Conservation (phyloP, 2,797 vertebrate genomes). For the Acomys russatus region DNA sequence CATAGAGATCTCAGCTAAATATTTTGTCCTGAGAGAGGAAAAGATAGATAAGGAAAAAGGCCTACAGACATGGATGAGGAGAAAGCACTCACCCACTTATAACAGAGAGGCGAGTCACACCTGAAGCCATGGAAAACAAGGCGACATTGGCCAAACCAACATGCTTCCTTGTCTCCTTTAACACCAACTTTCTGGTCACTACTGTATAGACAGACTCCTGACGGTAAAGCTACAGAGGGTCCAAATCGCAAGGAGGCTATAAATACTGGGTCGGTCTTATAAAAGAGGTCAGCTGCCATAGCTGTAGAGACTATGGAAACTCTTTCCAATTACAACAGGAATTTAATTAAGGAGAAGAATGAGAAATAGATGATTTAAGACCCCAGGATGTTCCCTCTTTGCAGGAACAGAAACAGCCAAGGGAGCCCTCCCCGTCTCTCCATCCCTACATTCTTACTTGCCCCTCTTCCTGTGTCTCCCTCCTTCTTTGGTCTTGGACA, state of each 20-base stretch:
- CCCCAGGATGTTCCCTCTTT: conserved; percentile 39
- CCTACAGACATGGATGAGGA: neutral
- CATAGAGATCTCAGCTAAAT: neutral
- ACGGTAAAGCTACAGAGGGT: neutral
- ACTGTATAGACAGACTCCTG: no score
- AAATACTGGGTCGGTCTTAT: neutral
- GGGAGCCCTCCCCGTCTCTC: neutral
- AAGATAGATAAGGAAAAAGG: neutral
- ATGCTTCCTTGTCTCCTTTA: neutral
- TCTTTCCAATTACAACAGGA: conserved; percentile 72
- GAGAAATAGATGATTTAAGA: conserved; percentile 64
- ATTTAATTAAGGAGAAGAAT: conserved; percentile 71
- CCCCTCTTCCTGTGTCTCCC: neutral
- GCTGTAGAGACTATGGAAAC: conserved; percentile 33
- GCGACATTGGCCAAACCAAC: neutral
- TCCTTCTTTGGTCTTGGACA: neutral
- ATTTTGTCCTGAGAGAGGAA: neutral
- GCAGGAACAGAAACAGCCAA: neutral
- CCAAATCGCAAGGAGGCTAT: neutral
- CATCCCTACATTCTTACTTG: neutral
- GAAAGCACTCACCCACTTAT: neutral
- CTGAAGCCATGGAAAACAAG: neutral
- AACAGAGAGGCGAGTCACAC: neutral
- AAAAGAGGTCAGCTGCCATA: neutral
- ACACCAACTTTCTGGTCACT: neutral